Evolutionary conservation across 1,140 invertebrate genomes (phyloP).

Genomic region (Latrodectus geometricus): DNA sequence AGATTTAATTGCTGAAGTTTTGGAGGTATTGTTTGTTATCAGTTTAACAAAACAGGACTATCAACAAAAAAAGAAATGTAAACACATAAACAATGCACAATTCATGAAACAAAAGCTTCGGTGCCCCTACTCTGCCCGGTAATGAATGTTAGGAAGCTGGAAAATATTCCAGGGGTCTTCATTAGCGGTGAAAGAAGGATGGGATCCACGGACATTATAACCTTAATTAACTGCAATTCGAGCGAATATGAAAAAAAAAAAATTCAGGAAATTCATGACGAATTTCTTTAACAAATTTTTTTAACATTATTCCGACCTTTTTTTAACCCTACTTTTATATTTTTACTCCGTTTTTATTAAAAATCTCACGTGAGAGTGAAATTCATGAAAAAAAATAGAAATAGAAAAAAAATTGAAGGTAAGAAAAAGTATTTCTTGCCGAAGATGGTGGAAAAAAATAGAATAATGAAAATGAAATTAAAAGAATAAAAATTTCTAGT

Average conservation of each 20-base stretch:
- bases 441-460: background rate
- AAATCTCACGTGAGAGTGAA: background rate
- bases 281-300: constrained; percentile 28
- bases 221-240: constrained; percentile 59
- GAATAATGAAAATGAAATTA: constrained; percentile 59
- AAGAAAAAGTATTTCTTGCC: background rate
- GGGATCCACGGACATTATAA: constrained; percentile 17
- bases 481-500: constrained; percentile 52
- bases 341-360: constrained; percentile 12
- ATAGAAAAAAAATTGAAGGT: constrained; percentile 23
- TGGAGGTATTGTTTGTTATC: too few species aligned
- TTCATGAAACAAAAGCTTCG: too few species aligned
- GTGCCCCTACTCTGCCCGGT: too few species aligned
- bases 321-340: constrained; percentile 14
- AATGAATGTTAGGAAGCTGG: too few species aligned
- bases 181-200: background rate
- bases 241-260: constrained; percentile 45
- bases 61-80: too few species aligned
- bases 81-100: too few species aligned
- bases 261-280: constrained; percentile 40
- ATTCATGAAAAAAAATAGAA: background rate
- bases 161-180: background rate
- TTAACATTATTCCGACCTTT: background rate
- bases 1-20: too few species aligned
- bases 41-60: too few species aligned